These are phyloP conservation scores for Eupleurogrammus muticus DNA, from an alignment of 2,797 vertebrate genomes.

Conservation along the genomic window DNA sequence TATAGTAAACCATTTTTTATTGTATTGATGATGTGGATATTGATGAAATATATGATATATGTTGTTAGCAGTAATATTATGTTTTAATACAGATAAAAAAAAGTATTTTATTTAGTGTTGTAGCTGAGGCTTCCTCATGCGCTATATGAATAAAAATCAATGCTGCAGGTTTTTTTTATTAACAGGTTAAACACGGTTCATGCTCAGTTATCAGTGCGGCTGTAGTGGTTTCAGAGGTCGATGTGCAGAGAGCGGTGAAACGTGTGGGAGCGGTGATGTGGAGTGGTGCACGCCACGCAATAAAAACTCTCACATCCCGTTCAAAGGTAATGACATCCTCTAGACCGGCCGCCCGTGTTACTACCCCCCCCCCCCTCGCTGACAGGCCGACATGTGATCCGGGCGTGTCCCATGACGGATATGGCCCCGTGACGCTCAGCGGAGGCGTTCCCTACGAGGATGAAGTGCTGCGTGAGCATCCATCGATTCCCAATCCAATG, in stretches of 20 bases:
- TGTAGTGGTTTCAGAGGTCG: neutral
- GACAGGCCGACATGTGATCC: conserved; percentile 8
- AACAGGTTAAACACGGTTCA: neutral
- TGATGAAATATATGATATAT: too few species aligned
- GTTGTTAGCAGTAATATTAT: too few species aligned
- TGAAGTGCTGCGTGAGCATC: conserved; percentile 50
- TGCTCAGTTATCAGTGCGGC: neutral
- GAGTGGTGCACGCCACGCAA: neutral
- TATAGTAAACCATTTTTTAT: too few species aligned
- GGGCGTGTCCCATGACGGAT: conserved; percentile 26
- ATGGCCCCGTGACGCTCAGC: conserved; percentile 21
- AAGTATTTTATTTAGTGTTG: too few species aligned
- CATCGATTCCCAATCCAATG: conserved; percentile 56
- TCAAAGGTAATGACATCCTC: neutral
- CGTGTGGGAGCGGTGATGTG: neutral
- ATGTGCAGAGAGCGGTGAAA: neutral
- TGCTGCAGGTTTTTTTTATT: too few species aligned
- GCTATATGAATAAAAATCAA: too few species aligned
- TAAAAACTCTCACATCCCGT: conserved; percentile 2
- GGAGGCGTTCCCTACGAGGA: conserved; percentile 15
- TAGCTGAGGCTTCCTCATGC: too few species aligned
- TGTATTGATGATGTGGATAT: too few species aligned
- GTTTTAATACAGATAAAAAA: too few species aligned
- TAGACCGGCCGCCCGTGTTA: neutral
- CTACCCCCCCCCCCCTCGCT: conserved; percentile 1